A percentile compares a stretch with the other conserved stretches of the same genome.
Conservation (phyloP, 2,888 invertebrate genomes). For the Pseudoips prasinana region DNA sequence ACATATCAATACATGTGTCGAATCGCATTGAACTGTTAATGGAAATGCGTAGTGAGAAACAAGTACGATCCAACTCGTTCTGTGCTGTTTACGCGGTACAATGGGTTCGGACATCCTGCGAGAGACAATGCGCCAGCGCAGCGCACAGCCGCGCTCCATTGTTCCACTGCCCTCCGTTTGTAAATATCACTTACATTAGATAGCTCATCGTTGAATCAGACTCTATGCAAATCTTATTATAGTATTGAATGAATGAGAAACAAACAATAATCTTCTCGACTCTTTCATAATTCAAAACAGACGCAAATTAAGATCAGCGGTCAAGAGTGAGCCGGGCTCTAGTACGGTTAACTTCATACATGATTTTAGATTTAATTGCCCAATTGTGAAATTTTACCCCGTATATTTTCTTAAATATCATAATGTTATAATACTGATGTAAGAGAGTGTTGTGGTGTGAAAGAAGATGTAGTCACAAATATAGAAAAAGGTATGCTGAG, state of each 20-base stretch:
- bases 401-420: too few species aligned
- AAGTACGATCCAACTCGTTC: slow-evolving; percentile 67
- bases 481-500: too few species aligned
- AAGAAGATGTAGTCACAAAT: too few species aligned
- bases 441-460: too few species aligned
- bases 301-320: too few species aligned
- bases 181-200: slow-evolving; percentile 63
- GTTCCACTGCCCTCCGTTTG: slow-evolving; percentile 66
- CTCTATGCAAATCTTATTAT: slow-evolving; percentile 41
- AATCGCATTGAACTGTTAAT: slow-evolving; percentile 34
- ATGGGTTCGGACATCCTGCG: slow-evolving; percentile 76
- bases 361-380: too few species aligned
- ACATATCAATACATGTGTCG: slow-evolving; percentile 6
- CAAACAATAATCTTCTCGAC: too few species aligned
- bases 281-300: too few species aligned
- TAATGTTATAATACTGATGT: too few species aligned
- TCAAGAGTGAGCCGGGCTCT: too few species aligned
- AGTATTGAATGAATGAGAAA: slow-evolving; percentile 25
- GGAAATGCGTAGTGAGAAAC: slow-evolving; percentile 47
- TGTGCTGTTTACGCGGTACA: slow-evolving; percentile 76
- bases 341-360: too few species aligned
- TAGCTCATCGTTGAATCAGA: slow-evolving; percentile 43
- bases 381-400: too few species aligned
- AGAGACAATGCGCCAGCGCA: slow-evolving; percentile 68
- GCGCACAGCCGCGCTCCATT: slow-evolving; percentile 64